These are phyloP conservation scores for Cabera pusaria DNA, from an alignment of 2,888 invertebrate species.

Conservation along the genomic window DNA sequence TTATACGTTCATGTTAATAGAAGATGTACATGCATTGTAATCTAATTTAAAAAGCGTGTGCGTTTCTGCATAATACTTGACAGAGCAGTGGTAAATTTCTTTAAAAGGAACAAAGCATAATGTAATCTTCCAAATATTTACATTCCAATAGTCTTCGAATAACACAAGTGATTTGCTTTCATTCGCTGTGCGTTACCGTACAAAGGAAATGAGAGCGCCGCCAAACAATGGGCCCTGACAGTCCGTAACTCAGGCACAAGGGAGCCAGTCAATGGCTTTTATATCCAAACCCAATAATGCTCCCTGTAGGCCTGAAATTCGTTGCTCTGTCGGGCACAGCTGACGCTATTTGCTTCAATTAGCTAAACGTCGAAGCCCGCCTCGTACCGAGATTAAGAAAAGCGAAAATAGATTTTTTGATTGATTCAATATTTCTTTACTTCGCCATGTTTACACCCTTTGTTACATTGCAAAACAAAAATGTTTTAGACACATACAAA, in stretches of 20 bases:
- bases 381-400: conserved; percentile 23
- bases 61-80: too few species aligned
- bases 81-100: too few species aligned
- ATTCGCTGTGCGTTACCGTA: conserved; percentile 23
- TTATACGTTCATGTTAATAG: too few species aligned
- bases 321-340: conserved; percentile 34
- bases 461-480: too few species aligned
- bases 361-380: conserved; percentile 20
- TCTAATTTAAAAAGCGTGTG: too few species aligned
- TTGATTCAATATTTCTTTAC: too few species aligned
- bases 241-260: conserved; percentile 24
- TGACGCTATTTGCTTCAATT: conserved; percentile 38
- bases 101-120: too few species aligned
- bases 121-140: too few species aligned
- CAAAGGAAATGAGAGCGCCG: conserved; percentile 33
- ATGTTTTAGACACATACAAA: too few species aligned
- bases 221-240: conserved; percentile 34
- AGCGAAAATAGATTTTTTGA: conserved; percentile 8
- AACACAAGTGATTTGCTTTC: conserved; percentile 18
- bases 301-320: conserved; percentile 23
- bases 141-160: conserved; percentile 1
- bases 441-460: too few species aligned
- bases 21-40: too few species aligned
- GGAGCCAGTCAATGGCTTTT: conserved; percentile 30
- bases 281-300: conserved; percentile 30